Conservation (phyloP, 2,888 invertebrate genomes). For the Philonicus albiceps region DNA sequence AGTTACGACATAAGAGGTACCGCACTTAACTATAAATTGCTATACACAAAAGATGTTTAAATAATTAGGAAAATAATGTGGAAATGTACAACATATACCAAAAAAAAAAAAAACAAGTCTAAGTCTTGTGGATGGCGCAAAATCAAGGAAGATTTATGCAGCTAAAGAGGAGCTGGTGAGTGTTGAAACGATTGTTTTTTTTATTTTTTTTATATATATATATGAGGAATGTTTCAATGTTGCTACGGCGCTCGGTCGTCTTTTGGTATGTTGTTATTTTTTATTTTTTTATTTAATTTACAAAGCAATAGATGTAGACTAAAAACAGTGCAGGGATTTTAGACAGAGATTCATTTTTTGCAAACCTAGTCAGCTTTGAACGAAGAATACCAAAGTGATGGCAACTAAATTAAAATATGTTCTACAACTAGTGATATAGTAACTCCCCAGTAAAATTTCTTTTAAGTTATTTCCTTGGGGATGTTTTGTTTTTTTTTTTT, state of each 20-base stretch:
- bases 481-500: neutral
- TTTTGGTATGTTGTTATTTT: neutral
- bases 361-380: neutral
- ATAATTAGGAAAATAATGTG: neutral
- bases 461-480: neutral
- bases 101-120: too few species aligned
- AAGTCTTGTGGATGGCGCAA: neutral
- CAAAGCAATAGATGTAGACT: neutral
- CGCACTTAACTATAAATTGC: neutral
- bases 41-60: neutral
- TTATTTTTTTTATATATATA: too few species aligned
- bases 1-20: neutral
- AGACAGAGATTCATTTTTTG: neutral
- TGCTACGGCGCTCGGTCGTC: neutral
- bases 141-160: neutral
- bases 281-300: too few species aligned
- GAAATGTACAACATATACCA: neutral
- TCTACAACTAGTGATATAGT: constrained; percentile 9
- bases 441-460: neutral
- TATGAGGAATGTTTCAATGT: neutral
- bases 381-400: neutral
- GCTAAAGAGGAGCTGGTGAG: neutral
- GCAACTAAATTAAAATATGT: neutral
- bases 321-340: neutral
- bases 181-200: neutral